A percentile compares a stretch with the other conserved stretches of the same genome.
phyloP scores from a whole-genome alignment of 2,113 vertebrate genomes.

The Menura novaehollandiae region DNA sequence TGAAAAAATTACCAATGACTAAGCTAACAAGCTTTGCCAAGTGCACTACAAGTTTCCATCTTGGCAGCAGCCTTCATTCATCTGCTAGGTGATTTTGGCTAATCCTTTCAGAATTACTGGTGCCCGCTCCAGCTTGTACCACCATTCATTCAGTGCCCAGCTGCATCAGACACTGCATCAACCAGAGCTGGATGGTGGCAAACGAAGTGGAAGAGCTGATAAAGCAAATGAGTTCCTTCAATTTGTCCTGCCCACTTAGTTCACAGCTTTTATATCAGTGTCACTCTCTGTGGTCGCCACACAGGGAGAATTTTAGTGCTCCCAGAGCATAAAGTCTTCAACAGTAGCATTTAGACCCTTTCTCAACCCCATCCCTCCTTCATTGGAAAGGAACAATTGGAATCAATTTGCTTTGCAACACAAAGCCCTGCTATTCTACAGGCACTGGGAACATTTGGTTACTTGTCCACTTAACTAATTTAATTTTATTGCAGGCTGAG shows the following conservation, averaged over 20 bases:
- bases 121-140: neutral
- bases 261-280: neutral
- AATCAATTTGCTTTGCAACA: neutral
- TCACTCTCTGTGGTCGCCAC: neutral
- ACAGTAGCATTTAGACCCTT: neutral
- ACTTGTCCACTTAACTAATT: neutral
- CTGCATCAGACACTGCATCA: neutral
- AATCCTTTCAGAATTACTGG: neutral
- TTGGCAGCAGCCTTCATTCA: neutral
- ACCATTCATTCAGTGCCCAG: neutral
- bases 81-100: neutral
- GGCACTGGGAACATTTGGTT: neutral
- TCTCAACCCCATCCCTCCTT: neutral
- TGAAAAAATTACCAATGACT: neutral
- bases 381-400: neutral
- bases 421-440: neutral
- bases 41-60: neutral
- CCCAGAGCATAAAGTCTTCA: neutral
- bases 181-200: neutral
- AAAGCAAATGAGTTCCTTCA: neutral
- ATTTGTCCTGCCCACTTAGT: fast-evolving
- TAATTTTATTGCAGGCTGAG: neutral
- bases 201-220: neutral
- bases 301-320: neutral
- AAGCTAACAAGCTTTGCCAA: neutral